Percentiles rank a stretch among this genome's conserved stretches.
phyloP scores from a whole-genome alignment of 2,797 vertebrate genomes.

The Molossus molossus region DNA sequence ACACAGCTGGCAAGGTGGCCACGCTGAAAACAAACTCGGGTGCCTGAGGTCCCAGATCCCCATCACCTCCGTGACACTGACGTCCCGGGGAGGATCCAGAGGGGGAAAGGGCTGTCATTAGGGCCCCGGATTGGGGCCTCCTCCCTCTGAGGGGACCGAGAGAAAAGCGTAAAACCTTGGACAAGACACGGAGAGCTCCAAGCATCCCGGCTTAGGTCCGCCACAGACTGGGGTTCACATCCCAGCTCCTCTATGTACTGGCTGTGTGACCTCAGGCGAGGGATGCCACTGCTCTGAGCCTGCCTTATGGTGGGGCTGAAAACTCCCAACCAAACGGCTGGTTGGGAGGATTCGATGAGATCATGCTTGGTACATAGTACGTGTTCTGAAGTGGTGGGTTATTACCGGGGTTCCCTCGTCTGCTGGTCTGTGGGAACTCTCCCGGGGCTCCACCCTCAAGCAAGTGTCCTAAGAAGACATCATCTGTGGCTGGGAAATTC shows the following conservation, averaged over 20 bases:
- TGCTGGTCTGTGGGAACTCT: neutral
- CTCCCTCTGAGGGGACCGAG: neutral
- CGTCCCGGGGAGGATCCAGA: too few relatives aligned
- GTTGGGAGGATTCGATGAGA: neutral
- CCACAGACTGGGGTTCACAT: neutral
- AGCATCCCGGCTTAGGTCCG: neutral
- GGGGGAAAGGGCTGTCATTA: neutral
- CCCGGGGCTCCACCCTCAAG: neutral
- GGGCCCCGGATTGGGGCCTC: neutral
- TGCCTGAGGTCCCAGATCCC: neutral
- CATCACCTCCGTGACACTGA: neutral
- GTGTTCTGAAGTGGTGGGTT: neutral
- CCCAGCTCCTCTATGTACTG: neutral
- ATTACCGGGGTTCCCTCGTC: neutral
- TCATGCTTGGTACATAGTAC: neutral
- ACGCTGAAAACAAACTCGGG: neutral
- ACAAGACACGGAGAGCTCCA: neutral
- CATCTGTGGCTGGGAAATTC: conserved; percentile 66
- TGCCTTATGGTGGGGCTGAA: neutral
- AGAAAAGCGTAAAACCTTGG: neutral
- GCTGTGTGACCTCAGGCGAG: neutral
- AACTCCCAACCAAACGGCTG: neutral
- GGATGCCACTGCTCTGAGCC: neutral
- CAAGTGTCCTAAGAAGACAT: conserved; percentile 19
- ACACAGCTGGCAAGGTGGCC: neutral